These are phyloP conservation scores for Machimus rusticus DNA, from an alignment of 2,888 invertebrate species.

Conservation along the genomic window DNA sequence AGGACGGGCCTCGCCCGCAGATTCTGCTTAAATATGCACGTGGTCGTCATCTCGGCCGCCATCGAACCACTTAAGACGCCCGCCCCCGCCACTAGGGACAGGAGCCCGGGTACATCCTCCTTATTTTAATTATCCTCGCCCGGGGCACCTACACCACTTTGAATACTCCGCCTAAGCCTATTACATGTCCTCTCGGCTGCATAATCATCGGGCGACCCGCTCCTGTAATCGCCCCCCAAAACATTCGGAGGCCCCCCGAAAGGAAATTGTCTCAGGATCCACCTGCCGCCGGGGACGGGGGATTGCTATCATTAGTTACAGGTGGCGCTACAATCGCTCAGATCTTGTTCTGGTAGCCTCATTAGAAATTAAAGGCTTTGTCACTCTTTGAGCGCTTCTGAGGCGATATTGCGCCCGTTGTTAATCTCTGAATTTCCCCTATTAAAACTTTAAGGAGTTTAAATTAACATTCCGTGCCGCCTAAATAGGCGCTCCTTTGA, in stretches of 20 bases:
- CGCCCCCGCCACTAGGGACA: background rate
- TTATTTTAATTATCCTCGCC: slow-evolving; percentile 11
- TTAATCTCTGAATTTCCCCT: background rate
- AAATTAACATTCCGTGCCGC: background rate
- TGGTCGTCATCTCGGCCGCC: background rate
- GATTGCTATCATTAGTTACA: background rate
- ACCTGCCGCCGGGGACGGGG: background rate
- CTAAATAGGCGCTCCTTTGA: background rate
- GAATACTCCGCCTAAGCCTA: background rate
- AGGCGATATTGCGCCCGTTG: background rate
- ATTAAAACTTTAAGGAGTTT: background rate
- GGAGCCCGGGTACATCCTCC: background rate
- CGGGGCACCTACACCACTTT: background rate
- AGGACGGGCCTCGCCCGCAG: background rate
- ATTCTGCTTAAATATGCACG: background rate
- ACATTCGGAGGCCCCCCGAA: background rate
- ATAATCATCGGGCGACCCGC: background rate
- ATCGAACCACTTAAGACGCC: background rate
- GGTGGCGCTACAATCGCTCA: background rate
- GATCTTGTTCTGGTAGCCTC: background rate
- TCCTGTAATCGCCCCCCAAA: background rate
- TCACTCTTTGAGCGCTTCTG: background rate
- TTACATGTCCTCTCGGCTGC: slow-evolving; percentile 8
- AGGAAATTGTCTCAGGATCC: background rate
- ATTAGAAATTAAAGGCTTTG: background rate